Evolutionary conservation across 2,888 invertebrate genomes (phyloP).

Genomic region (Tenthredo mesomela): DNA sequence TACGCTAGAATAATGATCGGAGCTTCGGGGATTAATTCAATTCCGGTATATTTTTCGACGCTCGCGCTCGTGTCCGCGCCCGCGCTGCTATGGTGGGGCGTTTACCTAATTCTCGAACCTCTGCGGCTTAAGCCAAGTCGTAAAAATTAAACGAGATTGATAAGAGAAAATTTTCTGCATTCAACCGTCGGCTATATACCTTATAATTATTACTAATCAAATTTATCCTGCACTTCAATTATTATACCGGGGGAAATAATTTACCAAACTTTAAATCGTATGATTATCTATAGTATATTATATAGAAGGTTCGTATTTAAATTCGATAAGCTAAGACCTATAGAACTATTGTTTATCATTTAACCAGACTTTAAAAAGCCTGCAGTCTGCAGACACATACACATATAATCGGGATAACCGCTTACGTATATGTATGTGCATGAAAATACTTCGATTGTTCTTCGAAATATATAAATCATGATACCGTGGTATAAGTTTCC

Average conservation of each 20-base stretch:
- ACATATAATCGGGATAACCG: not conserved
- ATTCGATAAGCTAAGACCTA: not conserved
- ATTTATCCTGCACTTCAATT: conserved; percentile 22
- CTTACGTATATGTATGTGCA: not conserved
- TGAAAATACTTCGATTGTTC: conserved; percentile 17
- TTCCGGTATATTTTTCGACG: conserved; percentile 38
- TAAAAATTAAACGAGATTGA: conserved; percentile 38
- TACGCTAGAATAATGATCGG: conserved; percentile 59
- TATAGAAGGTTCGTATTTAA: not conserved
- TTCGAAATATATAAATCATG: conserved; percentile 45
- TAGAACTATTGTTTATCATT: not conserved
- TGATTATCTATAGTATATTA: not conserved
- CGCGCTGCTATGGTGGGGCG: not conserved
- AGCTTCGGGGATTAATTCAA: conserved; percentile 27
- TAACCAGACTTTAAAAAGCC: not conserved
- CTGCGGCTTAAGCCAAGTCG: conserved; percentile 9
- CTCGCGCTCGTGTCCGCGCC: no score
- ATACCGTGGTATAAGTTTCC: conserved; percentile 15
- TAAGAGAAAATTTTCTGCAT: not conserved
- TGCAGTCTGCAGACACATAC: not conserved
- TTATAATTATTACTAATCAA: conserved; percentile 8
- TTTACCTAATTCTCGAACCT: conserved; percentile 24
- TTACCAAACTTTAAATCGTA: not conserved
- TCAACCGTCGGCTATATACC: conserved; percentile 8
- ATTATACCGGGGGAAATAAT: not conserved